Base-by-base conservation (phyloP, 2,888 invertebrate genomes). In the Apodemia mormo region DNA sequence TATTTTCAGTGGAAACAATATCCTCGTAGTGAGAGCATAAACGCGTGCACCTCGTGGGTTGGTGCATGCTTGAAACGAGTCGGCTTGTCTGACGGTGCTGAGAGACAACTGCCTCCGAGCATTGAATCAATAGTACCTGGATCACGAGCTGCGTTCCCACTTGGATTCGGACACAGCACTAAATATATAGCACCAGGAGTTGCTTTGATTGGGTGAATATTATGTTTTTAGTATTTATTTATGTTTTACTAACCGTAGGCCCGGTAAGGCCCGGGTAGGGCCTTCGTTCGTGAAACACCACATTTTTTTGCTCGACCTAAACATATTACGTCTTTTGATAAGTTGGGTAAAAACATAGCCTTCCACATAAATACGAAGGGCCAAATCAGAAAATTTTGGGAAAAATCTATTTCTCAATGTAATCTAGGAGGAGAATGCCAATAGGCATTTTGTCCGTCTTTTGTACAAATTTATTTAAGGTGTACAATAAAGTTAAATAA, bases 121-220 rank as follows among this genome's bases (percentile, higher is more conserved):
- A 89, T 97, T 8, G 80, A 89, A 4, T 86, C 85, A 9, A 92
- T 97, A 2, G 94, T 87, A 43, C 87, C 94, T 37, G 90, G 89
- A 3, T 96, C 96, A 14, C 94, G 98, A 56, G 99, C 98, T 14
- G 96, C 96, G 40, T 99, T 99, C 90, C 99, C 99, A 0, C 93
- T 99, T 9, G 97, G 97, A 45, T 97, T 99, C 80, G 96, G 98
- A 0, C 99, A 99, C 85, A 96, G 98, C 65, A 95, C 96, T 0
- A 95, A 96, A 78, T 99, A 99, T 84, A 95, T 97, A 0, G 94
- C 94, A n/a, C 94, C 95, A 5, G 95, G 98, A 6, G 96, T 97
- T 7, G 98, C 96, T 14, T 93, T 99, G 1, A 94, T 99, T 66
- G 99, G 99, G 98, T 97, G 87, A 89, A 87, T 68, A 65, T 14